Evolutionary conservation across 2,113 vertebrate genomes (phyloP).

Genomic region (Climacteris rufus): DNA sequence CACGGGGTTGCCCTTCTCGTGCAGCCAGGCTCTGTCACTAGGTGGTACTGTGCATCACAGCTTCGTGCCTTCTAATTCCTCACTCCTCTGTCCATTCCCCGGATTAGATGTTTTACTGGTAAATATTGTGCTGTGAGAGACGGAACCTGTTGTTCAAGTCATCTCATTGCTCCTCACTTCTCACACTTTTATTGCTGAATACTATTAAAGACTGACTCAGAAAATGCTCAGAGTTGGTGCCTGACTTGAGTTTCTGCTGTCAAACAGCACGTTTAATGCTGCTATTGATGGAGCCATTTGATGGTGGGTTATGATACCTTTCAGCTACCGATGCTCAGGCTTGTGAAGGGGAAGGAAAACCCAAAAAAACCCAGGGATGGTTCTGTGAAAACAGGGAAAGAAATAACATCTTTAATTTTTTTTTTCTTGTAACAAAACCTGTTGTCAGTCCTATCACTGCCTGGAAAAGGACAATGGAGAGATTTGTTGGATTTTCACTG

Average conservation of each 20-base stretch:
- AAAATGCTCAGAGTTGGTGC: background rate
- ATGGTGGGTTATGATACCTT: background rate
- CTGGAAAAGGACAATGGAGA: background rate
- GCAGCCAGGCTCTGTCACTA: slow-evolving; percentile 50
- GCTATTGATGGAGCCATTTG: background rate
- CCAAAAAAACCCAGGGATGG: background rate
- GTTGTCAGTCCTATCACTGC: background rate
- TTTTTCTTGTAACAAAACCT: background rate
- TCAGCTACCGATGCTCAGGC: background rate
- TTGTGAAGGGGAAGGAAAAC: background rate
- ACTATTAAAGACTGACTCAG: background rate
- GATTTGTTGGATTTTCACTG: background rate
- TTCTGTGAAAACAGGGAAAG: background rate
- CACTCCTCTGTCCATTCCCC: background rate
- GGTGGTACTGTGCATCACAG: slow-evolving; percentile 61
- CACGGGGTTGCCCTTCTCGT: background rate
- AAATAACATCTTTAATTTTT: background rate
- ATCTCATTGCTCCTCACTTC: background rate
- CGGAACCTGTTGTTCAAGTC: background rate
- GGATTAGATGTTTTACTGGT: background rate
- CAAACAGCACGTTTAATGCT: background rate
- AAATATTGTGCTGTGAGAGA: background rate
- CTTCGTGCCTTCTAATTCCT: background rate
- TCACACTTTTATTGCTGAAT: background rate
- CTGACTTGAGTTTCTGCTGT: background rate